Evolutionary conservation across 2,113 vertebrate genomes (phyloP).

Genomic region (Calidris pugnax): DNA sequence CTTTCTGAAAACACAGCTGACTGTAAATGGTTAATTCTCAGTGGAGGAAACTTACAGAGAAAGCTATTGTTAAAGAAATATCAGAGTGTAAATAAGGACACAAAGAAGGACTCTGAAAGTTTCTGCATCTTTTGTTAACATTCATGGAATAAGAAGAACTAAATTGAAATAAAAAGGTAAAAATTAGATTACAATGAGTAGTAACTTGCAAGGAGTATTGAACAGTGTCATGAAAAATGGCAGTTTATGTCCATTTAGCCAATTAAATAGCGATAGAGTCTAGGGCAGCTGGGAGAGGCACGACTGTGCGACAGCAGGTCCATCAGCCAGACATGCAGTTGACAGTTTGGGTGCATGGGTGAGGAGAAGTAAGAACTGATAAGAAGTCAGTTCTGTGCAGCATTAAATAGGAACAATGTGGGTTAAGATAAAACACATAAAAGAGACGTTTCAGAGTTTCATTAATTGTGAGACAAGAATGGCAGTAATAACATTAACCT

Average conservation of each 20-base stretch:
- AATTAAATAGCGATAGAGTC: neutral
- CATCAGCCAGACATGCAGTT: neutral
- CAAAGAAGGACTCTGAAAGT: neutral
- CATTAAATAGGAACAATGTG: conserved; percentile 17
- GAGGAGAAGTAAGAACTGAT: neutral
- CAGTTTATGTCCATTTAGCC: neutral
- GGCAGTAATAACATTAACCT: conserved; percentile 18
- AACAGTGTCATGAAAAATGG: neutral
- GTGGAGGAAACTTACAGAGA: neutral
- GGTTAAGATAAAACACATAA: neutral
- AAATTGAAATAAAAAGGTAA: neutral
- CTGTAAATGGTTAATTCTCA: neutral
- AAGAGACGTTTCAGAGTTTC: neutral
- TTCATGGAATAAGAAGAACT: neutral
- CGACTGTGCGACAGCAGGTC: neutral
- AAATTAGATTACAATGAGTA: neutral
- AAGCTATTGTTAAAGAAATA: neutral
- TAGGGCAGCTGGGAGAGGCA: neutral
- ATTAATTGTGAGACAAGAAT: conserved; percentile 46
- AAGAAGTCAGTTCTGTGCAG: neutral
- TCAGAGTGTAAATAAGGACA: neutral
- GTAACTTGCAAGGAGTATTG: neutral
- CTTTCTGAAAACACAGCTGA: neutral
- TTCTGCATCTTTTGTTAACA: neutral
- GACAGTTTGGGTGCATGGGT: neutral